Conservation (phyloP, 2,888 invertebrate species). For the Prosopocoilus inquinatus region DNA sequence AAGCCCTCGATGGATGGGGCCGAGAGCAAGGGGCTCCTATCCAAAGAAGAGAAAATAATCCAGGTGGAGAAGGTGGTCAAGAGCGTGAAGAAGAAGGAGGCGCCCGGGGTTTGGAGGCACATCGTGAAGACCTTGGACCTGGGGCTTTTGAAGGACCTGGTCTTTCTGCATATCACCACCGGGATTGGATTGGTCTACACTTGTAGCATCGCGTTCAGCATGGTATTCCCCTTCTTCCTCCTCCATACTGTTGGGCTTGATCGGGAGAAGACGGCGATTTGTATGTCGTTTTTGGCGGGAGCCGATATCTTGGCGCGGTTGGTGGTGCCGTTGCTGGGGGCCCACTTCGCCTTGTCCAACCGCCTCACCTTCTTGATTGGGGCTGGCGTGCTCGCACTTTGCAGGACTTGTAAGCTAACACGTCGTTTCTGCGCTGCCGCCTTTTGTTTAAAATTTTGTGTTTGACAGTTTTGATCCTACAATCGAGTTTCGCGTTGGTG, state of each 20-base stretch:
- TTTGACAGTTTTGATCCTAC: constrained; percentile 59
- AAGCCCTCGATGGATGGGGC: constrained; percentile 30
- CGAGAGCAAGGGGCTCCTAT: neutral
- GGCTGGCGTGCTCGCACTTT: constrained; percentile 57
- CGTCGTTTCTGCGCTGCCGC: neutral
- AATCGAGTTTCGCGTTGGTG: constrained; percentile 55
- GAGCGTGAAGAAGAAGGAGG: neutral
- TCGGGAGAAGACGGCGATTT: constrained; percentile 60
- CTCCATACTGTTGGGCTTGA: constrained; percentile 50
- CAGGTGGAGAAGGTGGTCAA: neutral
- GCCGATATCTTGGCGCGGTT: constrained; percentile 68
- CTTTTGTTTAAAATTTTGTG: neutral
- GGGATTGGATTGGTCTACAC: constrained; percentile 67
- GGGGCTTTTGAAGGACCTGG: constrained; percentile 59
- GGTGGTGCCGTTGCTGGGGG: constrained; percentile 62
- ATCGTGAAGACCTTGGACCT: constrained; percentile 60
- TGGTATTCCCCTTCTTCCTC: constrained; percentile 68
- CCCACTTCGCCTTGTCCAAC: constrained; percentile 60
- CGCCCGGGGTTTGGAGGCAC: constrained; percentile 38
- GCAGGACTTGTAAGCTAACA: constrained; percentile 57
- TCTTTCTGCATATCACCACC: constrained; percentile 65
- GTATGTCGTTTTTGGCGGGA: constrained; percentile 69
- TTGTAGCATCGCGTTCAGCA: constrained; percentile 67
- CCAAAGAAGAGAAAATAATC: neutral
- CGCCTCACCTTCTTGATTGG: constrained; percentile 64